Evolutionary conservation across 2,888 invertebrate genomes (phyloP).

Genomic region (Eugnorisma glareosa): DNA sequence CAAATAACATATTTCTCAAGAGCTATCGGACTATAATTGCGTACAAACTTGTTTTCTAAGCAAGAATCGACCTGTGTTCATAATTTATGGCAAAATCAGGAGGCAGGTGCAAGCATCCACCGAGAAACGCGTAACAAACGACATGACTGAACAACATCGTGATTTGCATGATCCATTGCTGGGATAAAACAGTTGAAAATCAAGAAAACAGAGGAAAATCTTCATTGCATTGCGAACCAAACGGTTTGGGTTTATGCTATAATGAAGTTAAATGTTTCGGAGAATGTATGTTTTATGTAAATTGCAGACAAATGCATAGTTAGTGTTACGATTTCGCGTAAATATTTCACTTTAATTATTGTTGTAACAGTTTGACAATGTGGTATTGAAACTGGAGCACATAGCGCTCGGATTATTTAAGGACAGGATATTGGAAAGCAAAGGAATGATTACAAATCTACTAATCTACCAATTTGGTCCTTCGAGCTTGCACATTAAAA

Average conservation of each 20-base stretch:
- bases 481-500: neutral
- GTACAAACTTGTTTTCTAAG: conserved; percentile 73
- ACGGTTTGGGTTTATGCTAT: neutral
- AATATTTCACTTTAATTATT: conserved; percentile 29
- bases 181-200: conserved; percentile 1
- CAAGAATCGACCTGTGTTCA: conserved; percentile 62
- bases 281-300: conserved; percentile 40
- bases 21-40: conserved; percentile 68
- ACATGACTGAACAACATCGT: conserved; percentile 31
- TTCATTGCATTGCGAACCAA: conserved; percentile 26
- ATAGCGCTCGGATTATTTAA: conserved; percentile 4
- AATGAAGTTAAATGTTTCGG: neutral
- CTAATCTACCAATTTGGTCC: neutral
- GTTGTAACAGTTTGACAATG: conserved; percentile 30
- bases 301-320: conserved; percentile 51
- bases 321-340: conserved; percentile 21
- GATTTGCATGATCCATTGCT: conserved; percentile 51
- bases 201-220: conserved; percentile 11
- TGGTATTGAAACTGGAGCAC: conserved; percentile 22
- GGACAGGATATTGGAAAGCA: conserved; percentile 5
- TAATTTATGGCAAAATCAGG: conserved; percentile 70
- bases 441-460: neutral
- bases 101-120: conserved; percentile 68
- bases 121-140: conserved; percentile 31
- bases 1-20: conserved; percentile 69